A percentile compares a stretch with the other conserved stretches of the same genome.
These are phyloP conservation scores for Pissodes strobi DNA, from an alignment of 1,140 invertebrate genomes.

Conservation along the genomic window DNA sequence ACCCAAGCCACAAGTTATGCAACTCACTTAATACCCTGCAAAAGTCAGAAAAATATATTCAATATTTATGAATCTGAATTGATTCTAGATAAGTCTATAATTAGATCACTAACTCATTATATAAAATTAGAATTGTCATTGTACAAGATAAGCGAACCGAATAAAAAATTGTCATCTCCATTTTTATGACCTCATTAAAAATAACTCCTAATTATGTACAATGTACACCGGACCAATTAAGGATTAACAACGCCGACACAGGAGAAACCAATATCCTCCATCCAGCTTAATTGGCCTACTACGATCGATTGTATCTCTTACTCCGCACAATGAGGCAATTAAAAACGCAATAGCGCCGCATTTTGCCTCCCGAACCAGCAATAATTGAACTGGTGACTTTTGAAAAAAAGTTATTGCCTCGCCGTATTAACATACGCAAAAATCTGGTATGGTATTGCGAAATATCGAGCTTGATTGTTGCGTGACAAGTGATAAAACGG, in stretches of 20 bases:
- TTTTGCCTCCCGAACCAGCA: conserved; percentile 16
- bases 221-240: conserved; percentile 21
- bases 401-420: not conserved
- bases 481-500: too few relatives aligned
- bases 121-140: too few relatives aligned
- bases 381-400: conserved; percentile 30
- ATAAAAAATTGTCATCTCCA: too few relatives aligned
- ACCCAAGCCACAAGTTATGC: too few relatives aligned
- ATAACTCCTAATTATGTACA: conserved; percentile 14
- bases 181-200: conserved; percentile 5
- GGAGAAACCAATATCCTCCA: conserved; percentile 13
- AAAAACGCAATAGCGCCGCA: conserved; percentile 29
- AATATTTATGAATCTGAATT: too few relatives aligned
- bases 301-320: conserved; percentile 34
- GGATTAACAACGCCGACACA: conserved; percentile 23
- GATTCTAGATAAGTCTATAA: too few relatives aligned
- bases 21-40: too few relatives aligned
- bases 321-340: conserved; percentile 30
- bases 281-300: conserved; percentile 22
- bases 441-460: too few relatives aligned
- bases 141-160: too few relatives aligned
- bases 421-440: not conserved
- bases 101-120: too few relatives aligned
- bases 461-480: too few relatives aligned
- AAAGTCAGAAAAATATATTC: too few relatives aligned